Percentiles rank a stretch among this genome's conserved stretches.
Evolutionary conservation across 1,140 invertebrate species (phyloP).

Genomic region (Drosophila lacteicornis): DNA sequence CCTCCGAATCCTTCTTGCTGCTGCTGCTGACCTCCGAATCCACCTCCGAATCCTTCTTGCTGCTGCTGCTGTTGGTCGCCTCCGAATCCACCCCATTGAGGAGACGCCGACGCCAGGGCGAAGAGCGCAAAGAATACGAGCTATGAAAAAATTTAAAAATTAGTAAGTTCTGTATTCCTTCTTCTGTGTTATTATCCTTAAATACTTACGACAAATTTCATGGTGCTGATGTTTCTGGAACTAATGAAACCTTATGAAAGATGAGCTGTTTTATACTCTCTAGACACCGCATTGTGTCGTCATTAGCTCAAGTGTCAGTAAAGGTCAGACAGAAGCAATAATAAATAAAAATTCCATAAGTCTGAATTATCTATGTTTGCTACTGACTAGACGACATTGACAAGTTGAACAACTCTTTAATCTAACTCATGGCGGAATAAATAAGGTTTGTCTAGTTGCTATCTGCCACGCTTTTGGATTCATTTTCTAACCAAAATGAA

Average conservation of each 20-base stretch:
- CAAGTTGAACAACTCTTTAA: neutral
- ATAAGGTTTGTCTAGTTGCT: neutral
- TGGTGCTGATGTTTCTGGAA: constrained; percentile 5
- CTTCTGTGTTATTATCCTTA: no score
- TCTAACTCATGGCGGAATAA: neutral
- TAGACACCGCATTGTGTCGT: constrained; percentile 13
- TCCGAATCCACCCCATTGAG: constrained; percentile 12
- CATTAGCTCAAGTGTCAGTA: constrained; percentile 1
- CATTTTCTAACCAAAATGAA: neutral
- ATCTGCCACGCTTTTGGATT: neutral
- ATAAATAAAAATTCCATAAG: constrained; percentile 10
- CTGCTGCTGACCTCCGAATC: constrained; percentile 15
- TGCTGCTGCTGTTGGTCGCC: constrained; percentile 28
- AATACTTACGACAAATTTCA: constrained; percentile 34
- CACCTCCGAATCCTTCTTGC: constrained; percentile 14
- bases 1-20: neutral
- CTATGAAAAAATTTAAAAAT: neutral
- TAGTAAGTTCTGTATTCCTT: neutral
- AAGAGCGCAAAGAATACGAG: constrained; percentile 27
- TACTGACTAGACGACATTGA: neutral
- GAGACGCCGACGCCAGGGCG: constrained; percentile 19
- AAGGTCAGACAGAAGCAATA: constrained; percentile 5
- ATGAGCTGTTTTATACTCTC: constrained; percentile 28
- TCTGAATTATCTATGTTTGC: constrained; percentile 5
- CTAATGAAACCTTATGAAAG: neutral